A percentile compares a stretch with the other conserved stretches of the same genome.
phyloP scores from a whole-genome alignment of 2,797 vertebrate genomes.

The Semaprochilodus insignis region DNA sequence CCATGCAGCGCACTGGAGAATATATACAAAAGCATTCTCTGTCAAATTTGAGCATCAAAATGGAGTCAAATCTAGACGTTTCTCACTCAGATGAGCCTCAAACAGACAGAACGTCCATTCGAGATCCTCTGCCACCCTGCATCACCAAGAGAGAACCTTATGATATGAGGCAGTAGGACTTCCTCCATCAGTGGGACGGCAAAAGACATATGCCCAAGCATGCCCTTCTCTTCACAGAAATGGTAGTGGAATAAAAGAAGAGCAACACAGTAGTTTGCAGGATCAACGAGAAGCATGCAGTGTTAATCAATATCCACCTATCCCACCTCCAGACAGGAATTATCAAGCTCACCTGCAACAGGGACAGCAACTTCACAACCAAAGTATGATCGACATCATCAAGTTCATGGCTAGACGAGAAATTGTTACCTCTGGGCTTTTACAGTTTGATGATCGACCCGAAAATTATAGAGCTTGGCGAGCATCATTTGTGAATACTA shows the following conservation, averaged over 20 bases:
- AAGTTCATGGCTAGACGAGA: neutral
- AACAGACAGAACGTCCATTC: neutral
- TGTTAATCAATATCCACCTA: neutral
- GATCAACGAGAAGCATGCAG: neutral
- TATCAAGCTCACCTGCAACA: neutral
- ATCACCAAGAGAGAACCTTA: neutral
- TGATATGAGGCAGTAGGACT: too few relatives aligned
- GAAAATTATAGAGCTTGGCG: neutral
- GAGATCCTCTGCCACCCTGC: neutral
- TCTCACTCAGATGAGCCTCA: neutral
- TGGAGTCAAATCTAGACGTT: neutral
- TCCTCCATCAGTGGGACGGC: neutral
- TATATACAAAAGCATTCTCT: too few relatives aligned
- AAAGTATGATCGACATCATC: neutral
- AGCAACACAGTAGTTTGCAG: neutral
- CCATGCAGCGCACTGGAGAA: too few relatives aligned
- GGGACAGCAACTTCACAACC: neutral
- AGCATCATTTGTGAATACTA: neutral
- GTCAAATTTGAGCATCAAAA: neutral
- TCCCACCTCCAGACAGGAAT: neutral
- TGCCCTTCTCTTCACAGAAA: neutral
- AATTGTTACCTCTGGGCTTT: neutral
- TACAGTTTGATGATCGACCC: slow-evolving; percentile 7
- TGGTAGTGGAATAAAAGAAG: neutral
- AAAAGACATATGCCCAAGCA: neutral